Percentiles rank a stretch among this genome's conserved stretches.
Evolutionary conservation across 1,140 invertebrate genomes (phyloP).

Genomic region (Marisa cornuarietis): DNA sequence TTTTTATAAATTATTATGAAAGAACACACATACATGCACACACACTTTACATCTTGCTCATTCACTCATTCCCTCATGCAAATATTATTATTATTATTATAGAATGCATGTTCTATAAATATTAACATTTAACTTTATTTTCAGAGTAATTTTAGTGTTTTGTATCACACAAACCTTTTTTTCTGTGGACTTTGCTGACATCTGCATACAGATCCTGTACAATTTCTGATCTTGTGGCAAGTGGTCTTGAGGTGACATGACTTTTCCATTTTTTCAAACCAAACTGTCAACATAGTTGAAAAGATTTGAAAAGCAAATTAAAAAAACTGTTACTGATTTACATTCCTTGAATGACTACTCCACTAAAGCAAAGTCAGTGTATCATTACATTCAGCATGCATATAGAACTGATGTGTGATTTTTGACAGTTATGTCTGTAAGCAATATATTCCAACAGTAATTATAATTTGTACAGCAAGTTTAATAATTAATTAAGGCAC

Average conservation of each 20-base stretch:
- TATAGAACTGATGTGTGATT: no score
- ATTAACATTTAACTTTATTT: neutral
- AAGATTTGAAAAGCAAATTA: neutral
- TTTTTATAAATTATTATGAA: no score
- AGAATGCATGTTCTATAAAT: no score
- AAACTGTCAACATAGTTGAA: conserved; percentile 47
- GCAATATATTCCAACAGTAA: no score
- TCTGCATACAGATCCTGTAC: conserved; percentile 59
- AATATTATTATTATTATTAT: no score
- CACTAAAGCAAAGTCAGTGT: neutral
- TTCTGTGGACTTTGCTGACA: conserved; percentile 42
- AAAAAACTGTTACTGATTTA: no score
- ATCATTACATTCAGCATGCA: no score
- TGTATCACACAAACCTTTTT: conserved; percentile 33
- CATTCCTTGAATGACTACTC: neutral
- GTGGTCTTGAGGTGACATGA: conserved; percentile 57
- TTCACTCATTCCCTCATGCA: neutral
- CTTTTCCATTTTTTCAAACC: conserved; percentile 64
- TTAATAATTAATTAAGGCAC: neutral
- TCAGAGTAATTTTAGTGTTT: neutral
- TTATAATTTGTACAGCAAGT: no score
- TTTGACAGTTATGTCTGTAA: no score
- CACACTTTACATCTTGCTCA: neutral
- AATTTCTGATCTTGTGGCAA: conserved; percentile 53
- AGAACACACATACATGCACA: conserved; percentile 14